phyloP scores from a whole-genome alignment of 1,140 invertebrate species.

The Drosophila simulans region DNA sequence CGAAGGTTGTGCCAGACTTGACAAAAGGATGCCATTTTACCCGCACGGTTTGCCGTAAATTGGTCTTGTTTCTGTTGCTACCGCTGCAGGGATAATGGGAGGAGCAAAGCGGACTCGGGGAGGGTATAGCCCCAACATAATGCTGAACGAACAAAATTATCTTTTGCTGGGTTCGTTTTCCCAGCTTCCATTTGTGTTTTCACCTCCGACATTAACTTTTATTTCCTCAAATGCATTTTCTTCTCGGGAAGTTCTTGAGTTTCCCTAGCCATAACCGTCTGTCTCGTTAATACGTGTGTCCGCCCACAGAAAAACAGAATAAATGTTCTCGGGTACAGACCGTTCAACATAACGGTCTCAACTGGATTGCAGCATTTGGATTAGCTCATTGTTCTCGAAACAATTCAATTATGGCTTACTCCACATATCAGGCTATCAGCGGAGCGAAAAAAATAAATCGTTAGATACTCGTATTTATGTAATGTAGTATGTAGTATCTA shows the following conservation, averaged over 20 bases:
- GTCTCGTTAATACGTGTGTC: constrained; percentile 47
- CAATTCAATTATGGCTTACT: constrained; percentile 2
- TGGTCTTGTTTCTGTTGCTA: constrained; percentile 59
- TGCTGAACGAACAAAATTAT: constrained; percentile 69
- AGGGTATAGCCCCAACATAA: constrained; percentile 47
- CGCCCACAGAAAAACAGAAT: neutral
- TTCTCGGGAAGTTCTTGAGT: constrained; percentile 25
- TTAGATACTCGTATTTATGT: too few species aligned
- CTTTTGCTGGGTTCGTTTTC: constrained; percentile 49
- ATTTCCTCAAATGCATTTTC: constrained; percentile 68
- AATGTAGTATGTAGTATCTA: too few species aligned
- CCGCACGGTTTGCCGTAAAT: constrained; percentile 72
- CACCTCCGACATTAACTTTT: constrained; percentile 75
- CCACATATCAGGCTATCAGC: neutral
- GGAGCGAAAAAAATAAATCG: too few species aligned
- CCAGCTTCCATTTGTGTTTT: constrained; percentile 52
- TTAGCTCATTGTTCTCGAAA: neutral
- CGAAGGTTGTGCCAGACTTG: constrained; percentile 63
- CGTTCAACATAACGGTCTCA: constrained; percentile 2
- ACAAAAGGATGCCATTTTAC: constrained; percentile 78
- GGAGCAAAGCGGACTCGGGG: constrained; percentile 13
- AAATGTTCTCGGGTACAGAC: constrained; percentile 4
- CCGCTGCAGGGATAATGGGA: constrained; percentile 49
- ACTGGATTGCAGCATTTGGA: constrained; percentile 9
- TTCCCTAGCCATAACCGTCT: constrained; percentile 41